Base-by-base conservation (phyloP, 53 echinoderm and acorn worm genomes). In the Arbacia lixula region DNA sequence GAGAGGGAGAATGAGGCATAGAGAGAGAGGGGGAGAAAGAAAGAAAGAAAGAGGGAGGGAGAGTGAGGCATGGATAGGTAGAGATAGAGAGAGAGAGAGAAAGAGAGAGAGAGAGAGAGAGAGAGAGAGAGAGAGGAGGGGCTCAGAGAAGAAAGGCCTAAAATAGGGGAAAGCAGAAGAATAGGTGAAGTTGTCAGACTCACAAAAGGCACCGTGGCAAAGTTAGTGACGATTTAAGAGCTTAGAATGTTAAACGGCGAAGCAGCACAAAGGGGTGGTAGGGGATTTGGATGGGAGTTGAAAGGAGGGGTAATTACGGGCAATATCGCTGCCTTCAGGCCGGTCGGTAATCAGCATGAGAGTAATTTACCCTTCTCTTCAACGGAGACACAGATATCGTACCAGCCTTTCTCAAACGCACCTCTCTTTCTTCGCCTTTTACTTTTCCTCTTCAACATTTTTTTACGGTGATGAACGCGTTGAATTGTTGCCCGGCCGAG, bases 181-280 rank as follows among this genome's bases (percentile, higher is more conserved):
- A 46, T 46, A 46, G 9, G 49, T 46, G 49, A 46, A 46, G 49
- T 8, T 46, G 49, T 14, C 14, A 46, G 14, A 14, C 49, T 10
- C 49, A 46, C 14, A 56, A 35, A 41, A 43, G 55, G 58, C 31
- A 77, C 77, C 26, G 77, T 77, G 77, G 58, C 77, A 77, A 77
- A 77, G 38, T 77, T 77, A 77, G 77, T 58, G 77, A 58, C 77
- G 57, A 77, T 77, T 77, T 77, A 77, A 77, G 77, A 58, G 38
- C 58, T 77, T 77, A 77, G 77, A 56, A 77, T 77, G 77, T 77
- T 77, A 56, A 77, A 56, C 40, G 37, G 16, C 52, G 77, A 77
- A 20, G 57, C 57, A 14, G n/a, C n/a, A n/a, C n/a, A n/a, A n/a
- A n/a, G n/a, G n/a, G n/a, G n/a, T n/a, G n/a, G n/a, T n/a, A n/a